Base-by-base conservation (phyloP, 1,140 invertebrate genomes). In the Drosophila cardini region DNA sequence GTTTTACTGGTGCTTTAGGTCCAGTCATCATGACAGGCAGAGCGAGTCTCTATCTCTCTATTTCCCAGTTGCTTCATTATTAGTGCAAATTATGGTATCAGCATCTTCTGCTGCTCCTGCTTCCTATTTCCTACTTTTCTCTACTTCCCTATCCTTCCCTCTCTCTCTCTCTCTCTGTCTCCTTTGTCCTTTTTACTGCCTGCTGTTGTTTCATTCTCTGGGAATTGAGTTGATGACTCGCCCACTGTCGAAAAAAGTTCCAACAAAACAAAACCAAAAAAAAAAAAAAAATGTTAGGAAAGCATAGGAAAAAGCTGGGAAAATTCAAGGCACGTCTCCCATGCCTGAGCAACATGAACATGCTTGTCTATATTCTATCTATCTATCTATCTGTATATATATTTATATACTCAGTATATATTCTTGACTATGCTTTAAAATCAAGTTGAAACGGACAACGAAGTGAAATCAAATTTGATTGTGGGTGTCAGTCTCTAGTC, bases 31-130 rank as follows among this genome's bases (percentile, higher is more conserved):
- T 70, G 71, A 69, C 71, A 56, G 50, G 56, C 63, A 50, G 53
- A 55, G 46, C 53, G 46, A 70, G 58, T 38, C 70, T 52, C 48
- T 21, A 21, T 46, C 10, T 46, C 15, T 64, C 55, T 61, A 69
- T 53, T 68, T 64, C 74, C 69, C 68, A 67, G 63, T 68, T 68
- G 70, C 61, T 71, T 77, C 62, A 73, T 86, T 78, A 75, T 78
- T 77, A 75, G 70, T 74, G 70, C 77, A 85, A 85, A 85, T 85
- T 78, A 74, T 71, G 61, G 42, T 43, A 62, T 34, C 62, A 48
- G 26, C 60, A 40, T 18, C 11, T 11, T 6, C 46, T 53, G 21
- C 21, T 4, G 21, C 21, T 26, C 21, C 21, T 26, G 21, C 21
- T 26, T 26, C 21, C 21, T 26, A 26, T 26, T 26, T 26, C 9